Conservation (phyloP, 1,140 invertebrate genomes). For the Halesus radiatus region DNA sequence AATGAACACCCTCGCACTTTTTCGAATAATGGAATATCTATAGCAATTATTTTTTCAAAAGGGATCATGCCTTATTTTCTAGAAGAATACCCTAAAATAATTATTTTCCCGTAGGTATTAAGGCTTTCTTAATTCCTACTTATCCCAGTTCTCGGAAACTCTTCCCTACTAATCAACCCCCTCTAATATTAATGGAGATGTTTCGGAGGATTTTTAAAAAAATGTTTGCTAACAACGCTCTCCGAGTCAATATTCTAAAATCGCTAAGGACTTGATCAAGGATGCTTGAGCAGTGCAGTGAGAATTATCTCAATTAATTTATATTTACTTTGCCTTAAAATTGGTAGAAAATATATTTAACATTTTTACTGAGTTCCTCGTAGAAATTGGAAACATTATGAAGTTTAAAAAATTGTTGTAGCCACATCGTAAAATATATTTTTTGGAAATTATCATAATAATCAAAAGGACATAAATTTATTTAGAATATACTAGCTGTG, state of each 20-base stretch:
- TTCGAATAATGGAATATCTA: slow-evolving; percentile 4
- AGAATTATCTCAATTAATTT: neutral
- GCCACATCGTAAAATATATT: too few relatives aligned
- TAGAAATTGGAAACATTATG: too few relatives aligned
- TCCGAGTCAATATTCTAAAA: slow-evolving; percentile 1
- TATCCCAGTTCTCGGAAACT: slow-evolving; percentile 13
- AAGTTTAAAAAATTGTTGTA: too few relatives aligned
- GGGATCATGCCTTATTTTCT: slow-evolving; percentile 16
- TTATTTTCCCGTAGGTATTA: neutral
- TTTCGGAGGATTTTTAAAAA: slow-evolving; percentile 5
- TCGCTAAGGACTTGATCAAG: slow-evolving; percentile 5
- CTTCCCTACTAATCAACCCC: slow-evolving; percentile 10
- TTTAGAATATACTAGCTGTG: too few relatives aligned
- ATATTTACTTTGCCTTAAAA: neutral
- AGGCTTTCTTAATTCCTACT: slow-evolving; percentile 19
- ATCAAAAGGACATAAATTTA: too few relatives aligned
- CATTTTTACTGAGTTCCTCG: too few relatives aligned
- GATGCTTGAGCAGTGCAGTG: neutral
- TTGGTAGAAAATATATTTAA: too few relatives aligned
- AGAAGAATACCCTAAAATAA: slow-evolving; percentile 8
- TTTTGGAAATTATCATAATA: too few relatives aligned
- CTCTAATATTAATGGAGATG: slow-evolving; percentile 10
- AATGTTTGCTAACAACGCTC: slow-evolving; percentile 4
- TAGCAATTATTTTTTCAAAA: slow-evolving; percentile 10
- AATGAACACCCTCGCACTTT: neutral